Conservation (phyloP, 2,797 vertebrate genomes). For the Luscinia megarhynchos region DNA sequence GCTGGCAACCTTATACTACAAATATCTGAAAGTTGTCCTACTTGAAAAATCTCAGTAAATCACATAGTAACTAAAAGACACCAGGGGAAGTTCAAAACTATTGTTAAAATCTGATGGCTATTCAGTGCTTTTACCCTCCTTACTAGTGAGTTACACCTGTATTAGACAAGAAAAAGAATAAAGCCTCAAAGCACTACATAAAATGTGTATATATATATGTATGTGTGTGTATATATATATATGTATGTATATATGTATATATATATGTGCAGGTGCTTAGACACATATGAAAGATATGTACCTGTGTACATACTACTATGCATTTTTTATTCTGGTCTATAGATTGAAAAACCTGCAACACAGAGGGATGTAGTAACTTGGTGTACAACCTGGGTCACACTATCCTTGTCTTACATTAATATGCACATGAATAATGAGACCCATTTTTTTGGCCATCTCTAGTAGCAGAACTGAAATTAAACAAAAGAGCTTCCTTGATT, state of each 20-base stretch:
- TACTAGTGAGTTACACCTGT: not conserved
- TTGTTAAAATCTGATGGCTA: not conserved
- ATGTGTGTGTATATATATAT: not conserved
- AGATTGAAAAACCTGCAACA: not conserved
- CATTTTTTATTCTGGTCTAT: not conserved
- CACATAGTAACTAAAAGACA: not conserved
- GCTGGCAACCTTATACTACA: not conserved
- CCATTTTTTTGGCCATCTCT: not conserved
- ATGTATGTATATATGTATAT: not conserved
- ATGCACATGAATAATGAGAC: not conserved
- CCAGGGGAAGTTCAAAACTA: not conserved
- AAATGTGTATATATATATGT: not conserved
- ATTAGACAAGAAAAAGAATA: not conserved
- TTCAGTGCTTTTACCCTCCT: not conserved
- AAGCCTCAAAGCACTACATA: not conserved
- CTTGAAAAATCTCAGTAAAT: not conserved
- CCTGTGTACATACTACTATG: not conserved
- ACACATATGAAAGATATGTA: not conserved
- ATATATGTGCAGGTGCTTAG: not conserved
- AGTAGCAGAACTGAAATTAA: not conserved
- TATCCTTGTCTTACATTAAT: constrained; percentile 14
- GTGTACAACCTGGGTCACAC: not conserved
- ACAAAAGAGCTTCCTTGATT: not conserved
- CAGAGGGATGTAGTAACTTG: not conserved
- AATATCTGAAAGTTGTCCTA: not conserved